Base-by-base conservation (phyloP, 2,797 vertebrate species). In the Anableps anableps region DNA sequence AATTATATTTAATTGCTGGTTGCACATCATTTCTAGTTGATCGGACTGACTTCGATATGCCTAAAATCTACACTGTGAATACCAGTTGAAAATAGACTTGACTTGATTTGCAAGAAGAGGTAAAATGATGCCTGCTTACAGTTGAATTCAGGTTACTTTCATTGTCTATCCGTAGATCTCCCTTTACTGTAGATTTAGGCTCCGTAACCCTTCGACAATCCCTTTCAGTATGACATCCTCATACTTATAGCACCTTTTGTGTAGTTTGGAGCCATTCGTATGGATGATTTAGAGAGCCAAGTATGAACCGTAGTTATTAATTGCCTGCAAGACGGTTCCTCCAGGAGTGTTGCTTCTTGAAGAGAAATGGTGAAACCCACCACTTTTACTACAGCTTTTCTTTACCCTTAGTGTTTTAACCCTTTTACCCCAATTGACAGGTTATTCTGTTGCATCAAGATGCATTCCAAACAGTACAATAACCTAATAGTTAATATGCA, bases 11-110 rank as follows among this genome's bases (percentile, higher is more conserved):
- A 74, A 77, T 80, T 0, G 0, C 79, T 41, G 64, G 86, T 75
- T 58, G 85, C 77, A 7, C 29, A 0, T 85, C 77, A 78, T 38
- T 38, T 82, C 77, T 73, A 13, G 29, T 68, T 36, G 17, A 88
- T 81, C 51, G 51, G 9, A 26, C 85, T 89, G 84, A 89, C 81
- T 87, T 86, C 76, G 75, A 80, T 80, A 88, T 78, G 81, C 78
- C 82, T 86, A 66, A 81, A 81, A 85, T 88, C 80, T 85, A 92
- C 90, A 92, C 91, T 89, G 90, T 93, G 91, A 90, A 77, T 51
- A 75, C 10, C 48, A 73, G 66, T 82, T 34, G 50, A 80, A 75
- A 64, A 62, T 78, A 90, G 64, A 85, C 78, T 81, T 85, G 75
- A 84, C 90, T 74, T 74, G 50, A 76, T 64, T 41, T 51, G 13